Base-by-base conservation (phyloP, 2,888 invertebrate genomes). In the Abrostola triplasia region DNA sequence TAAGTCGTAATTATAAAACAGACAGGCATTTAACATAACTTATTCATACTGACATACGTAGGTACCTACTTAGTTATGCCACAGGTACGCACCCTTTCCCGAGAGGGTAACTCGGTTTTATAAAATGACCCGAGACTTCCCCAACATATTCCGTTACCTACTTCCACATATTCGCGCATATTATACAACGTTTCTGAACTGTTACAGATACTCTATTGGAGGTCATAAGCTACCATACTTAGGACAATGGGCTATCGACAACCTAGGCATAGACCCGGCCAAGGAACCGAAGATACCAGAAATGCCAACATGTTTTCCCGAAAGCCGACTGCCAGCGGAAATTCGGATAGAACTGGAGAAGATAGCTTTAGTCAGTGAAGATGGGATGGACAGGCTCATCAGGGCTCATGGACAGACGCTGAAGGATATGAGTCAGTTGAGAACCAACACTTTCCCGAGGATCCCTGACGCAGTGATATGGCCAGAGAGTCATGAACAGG, bases 401-500 rank as follows among this genome's bases (percentile, higher is more conserved):
- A 95, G 99, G 67, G 97, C 98, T 0, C 99, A 99, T 88, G 99
- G 99, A 0, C 99, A 99, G 89, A 98, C 99, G 0, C 91, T 99
- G 54, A 96, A 98, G 77, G 99, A 99, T 84, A 97, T 99, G 70
- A 97, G 97, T 76, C 95, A 95, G 11, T 90, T 99, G 60, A 95
- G 98, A 80, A 95, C 95, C 59, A 97, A 98, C 66, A 92, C 88
- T 50, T 97, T 98, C 82, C 95, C 96, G 62, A 95, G 99, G 79
- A 98, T 99, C 84, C 99, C 99, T 2, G 99, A 99, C 85, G 89
- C 99, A 11, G 97, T 99, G 0, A 95, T 98, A 0, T 99, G 99
- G 99, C 99, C 99, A 48, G 96, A 95, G 49, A 95, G 95, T 73
- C 98, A 99, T 88, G 96, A 97, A n/a, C 97, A 99, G 81, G 94